Conservation (phyloP, 1,140 invertebrate genomes). For the Hyles vespertilio region DNA sequence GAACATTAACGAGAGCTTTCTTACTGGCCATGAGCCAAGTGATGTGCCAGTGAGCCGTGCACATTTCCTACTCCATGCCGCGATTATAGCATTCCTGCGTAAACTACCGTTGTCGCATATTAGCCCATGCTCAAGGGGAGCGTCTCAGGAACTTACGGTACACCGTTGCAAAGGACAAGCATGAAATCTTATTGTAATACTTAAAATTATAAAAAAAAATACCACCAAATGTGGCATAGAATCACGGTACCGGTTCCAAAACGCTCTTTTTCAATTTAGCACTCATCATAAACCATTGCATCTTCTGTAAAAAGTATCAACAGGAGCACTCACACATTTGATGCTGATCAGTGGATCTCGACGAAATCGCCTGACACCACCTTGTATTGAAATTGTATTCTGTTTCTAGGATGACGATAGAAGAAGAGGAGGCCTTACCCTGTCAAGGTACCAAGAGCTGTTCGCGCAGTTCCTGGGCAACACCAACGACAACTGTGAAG, state of each 20-base stretch:
- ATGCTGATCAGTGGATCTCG: too few relatives aligned
- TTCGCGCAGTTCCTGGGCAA: conserved; percentile 89
- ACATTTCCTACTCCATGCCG: conserved; percentile 12
- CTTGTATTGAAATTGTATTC: conserved; percentile 10
- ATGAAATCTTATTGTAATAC: too few relatives aligned
- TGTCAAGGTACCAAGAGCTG: conserved; percentile 87
- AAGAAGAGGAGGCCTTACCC: conserved; percentile 83
- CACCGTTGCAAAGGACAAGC: too few relatives aligned
- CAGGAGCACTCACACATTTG: too few relatives aligned
- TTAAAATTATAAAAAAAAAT: too few relatives aligned
- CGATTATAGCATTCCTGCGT: not conserved
- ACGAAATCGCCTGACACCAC: not conserved
- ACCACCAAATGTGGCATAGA: too few relatives aligned
- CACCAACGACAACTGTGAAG: conserved; percentile 81
- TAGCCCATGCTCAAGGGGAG: not conserved
- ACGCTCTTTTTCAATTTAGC: too few relatives aligned
- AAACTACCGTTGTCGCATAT: not conserved
- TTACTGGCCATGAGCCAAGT: conserved; percentile 22
- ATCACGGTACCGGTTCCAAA: too few relatives aligned
- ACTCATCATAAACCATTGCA: too few relatives aligned
- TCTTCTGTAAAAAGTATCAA: too few relatives aligned
- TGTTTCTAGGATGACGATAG: conserved; percentile 85
- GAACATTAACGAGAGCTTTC: conserved; percentile 26
- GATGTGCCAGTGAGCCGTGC: not conserved
- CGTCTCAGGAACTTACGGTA: too few relatives aligned